These are phyloP conservation scores for Stichopus chloronotus DNA, from an alignment of 35 echinoderm and acorn worm genomes.

Conservation along the genomic window DNA sequence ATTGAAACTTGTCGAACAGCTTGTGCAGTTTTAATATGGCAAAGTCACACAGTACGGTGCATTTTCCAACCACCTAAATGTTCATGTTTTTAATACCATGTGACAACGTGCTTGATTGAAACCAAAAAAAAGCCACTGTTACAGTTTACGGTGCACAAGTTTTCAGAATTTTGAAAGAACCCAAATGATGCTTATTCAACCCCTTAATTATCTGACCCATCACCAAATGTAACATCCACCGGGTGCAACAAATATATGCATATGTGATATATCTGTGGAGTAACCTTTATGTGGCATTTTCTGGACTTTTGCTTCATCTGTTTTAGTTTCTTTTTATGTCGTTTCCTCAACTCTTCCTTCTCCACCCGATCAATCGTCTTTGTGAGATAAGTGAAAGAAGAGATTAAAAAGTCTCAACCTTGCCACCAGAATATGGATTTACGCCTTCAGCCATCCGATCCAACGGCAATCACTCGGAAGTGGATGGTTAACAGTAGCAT, in stretches of 20 bases:
- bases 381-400: conserved; percentile 1
- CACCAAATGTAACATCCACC: not conserved
- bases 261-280: no score
- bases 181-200: no score
- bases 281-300: not conserved
- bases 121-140: no score
- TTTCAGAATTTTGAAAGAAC: no score
- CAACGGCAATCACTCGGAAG: not conserved
- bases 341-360: not conserved
- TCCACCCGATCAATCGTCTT: not conserved
- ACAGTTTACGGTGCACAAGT: no score
- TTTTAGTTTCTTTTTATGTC: not conserved
- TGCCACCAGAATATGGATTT: not conserved
- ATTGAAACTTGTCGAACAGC: no score
- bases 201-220: not conserved
- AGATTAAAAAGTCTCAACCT: not conserved
- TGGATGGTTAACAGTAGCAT: not conserved
- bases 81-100: no score
- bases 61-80: no score
- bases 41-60: no score
- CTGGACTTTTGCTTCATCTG: not conserved
- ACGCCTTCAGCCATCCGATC: not conserved
- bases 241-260: not conserved
- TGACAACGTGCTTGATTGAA: no score
- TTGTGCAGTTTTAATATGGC: no score